Base-by-base conservation (phyloP, 2,888 invertebrate species). In the Metopia argyrocephala region DNA sequence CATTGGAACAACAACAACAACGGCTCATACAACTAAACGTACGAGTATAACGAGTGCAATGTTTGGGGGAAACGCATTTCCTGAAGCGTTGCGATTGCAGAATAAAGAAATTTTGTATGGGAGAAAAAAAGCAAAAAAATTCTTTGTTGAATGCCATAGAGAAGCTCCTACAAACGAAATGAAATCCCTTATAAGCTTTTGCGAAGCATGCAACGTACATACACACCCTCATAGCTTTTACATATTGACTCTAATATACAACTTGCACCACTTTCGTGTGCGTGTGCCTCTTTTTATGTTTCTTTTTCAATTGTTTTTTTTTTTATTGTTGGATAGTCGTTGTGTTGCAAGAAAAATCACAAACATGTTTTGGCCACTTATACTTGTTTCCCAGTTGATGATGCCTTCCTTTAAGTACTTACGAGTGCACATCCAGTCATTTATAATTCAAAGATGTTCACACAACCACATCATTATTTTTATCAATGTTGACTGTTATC, bases 21-120 rank as follows among this genome's bases (percentile, higher is more conserved):
- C 18, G 6, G 15, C 25, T 18, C 9, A 38, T 1, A 27, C 18
- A n/a, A 57, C 15, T 45, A n/a, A 3, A n/a, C n/a, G n/a, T n/a
- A 52, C 20, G 23, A 18, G 25, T 45, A 56, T 46, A 54, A 38
- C 21, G 38, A 61, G 50, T 64, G 25, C 64, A 57, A 48, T 68
- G 74, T 75, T 82, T 73, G 61, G 79, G 65, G 78, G 57, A 76
- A 83, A 84, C 83, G 82, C 82, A 84, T 81, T 84, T 84, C 83
- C 83, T 84, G 78, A 71, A 76, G 69, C 79, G 74, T 56, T 59
- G 56, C 48, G 46, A 73, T 28, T 64, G 7, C 46, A 38, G 21
- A 71, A 46, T 66, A 48, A 52, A 31, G 50, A 57, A 25, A 27
- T 50, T n/a, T n/a, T n/a, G n/a, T n/a, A n/a, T n/a, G n/a, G 28